Base-by-base conservation (phyloP, 2,888 invertebrate species). In the Scelioninae gen. 2 region DNA sequence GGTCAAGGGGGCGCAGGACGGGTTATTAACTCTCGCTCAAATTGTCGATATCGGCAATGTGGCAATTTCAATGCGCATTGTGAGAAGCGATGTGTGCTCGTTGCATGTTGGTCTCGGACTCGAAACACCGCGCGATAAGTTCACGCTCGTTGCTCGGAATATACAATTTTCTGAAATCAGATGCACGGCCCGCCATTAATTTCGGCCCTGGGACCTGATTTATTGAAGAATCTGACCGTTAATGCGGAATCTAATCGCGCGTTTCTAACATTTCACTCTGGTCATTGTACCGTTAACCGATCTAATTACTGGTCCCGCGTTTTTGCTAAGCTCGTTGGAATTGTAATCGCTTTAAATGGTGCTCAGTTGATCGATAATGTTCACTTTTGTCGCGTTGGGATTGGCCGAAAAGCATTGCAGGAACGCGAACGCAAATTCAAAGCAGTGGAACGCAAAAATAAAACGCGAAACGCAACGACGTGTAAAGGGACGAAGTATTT, bases 21-120 rank as follows among this genome's bases (percentile, higher is more conserved):
- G 52, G 31, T 55, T 73, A 68, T 68, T 73, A 73, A 73, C 52
- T 73, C 67, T 28, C 45, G 33, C 67, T 67, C 31, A 67, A 67
- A 73, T 67, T 67, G 67, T 67, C 67, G 67, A 73, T 73, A 73
- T 67, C 45, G 67, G 57, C 61, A 57, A 61, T 67, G 73, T 67
- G 67, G 67, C 61, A 61, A 63, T 67, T 73, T 57, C 57, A 57
- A 73, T 73, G 63, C 63, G 63, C 45, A 73, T 73, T 73, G 67
- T 67, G 57, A 50, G 50, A 50, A 43, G 50, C 53, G 53, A 43
- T 45, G 31, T 45, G 48, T 28, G 53, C 31, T 55, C 28, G 61
- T 19, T 53, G 48, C 25, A 52, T 58, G 39, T 53, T 58, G 28
- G 37, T 52, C 19, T n/a, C 31, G 31, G 61, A 70, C 55, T 72